These are phyloP conservation scores for Phaonia tiefii DNA, from an alignment of 2,888 invertebrate species.

Conservation along the genomic window DNA sequence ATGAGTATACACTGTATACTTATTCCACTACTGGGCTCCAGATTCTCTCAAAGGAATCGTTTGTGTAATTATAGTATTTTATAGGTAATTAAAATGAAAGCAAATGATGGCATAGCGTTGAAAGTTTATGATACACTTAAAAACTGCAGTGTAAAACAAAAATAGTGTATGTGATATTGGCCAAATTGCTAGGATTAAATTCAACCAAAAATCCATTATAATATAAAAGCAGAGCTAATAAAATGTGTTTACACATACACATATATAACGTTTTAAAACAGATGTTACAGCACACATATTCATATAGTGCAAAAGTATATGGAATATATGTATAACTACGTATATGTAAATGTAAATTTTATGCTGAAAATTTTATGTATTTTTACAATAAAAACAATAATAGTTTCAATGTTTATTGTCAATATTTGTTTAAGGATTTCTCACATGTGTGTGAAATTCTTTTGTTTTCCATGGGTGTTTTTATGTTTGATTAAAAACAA, in stretches of 20 bases:
- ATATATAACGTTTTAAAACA: conserved; percentile 36
- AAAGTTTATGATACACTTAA: conserved; percentile 17
- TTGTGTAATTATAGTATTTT: conserved; percentile 48
- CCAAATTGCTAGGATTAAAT: conserved; percentile 41
- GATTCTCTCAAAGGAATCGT: conserved; percentile 29
- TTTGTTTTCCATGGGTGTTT: neutral
- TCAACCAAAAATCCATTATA: neutral
- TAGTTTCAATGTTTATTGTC: conserved; percentile 10
- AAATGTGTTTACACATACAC: neutral
- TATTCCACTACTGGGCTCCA: neutral
- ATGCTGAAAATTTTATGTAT: conserved; percentile 19
- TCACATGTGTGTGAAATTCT: neutral
- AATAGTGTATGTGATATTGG: conserved; percentile 35
- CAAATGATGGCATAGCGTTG: neutral
- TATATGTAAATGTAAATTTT: conserved; percentile 41
- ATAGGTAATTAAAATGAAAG: conserved; percentile 42
- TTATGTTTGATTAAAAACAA: conserved; percentile 39
- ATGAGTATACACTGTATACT: too few relatives aligned
- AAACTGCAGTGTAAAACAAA: neutral
- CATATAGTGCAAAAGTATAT: conserved; percentile 46
- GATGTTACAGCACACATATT: conserved; percentile 46
- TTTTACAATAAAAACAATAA: conserved; percentile 35
- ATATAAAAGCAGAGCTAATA: conserved; percentile 9
- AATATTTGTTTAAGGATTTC: conserved; percentile 30
- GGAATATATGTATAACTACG: neutral